Evolutionary conservation across 2,888 invertebrate genomes (phyloP), one percentile per base, ranked within the genome.

Genomic region (Plebejus argus): DNA sequence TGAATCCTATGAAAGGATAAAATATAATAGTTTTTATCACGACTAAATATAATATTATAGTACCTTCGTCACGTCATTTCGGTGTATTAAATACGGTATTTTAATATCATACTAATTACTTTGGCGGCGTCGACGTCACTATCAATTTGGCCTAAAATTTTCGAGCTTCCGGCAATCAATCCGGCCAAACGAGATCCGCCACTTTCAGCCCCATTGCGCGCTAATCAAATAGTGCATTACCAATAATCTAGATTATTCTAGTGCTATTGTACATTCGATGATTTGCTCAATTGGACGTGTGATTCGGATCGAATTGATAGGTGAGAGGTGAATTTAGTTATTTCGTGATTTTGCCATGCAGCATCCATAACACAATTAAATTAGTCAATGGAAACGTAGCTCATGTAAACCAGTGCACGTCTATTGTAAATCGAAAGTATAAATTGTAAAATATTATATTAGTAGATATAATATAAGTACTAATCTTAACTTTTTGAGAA

Each of bases 101-200:
- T 78, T 79, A 77, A 79, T 78, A 76, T 79, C 77, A 79, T 79
- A 79, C 77, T 79, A 80, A 80, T 78, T 80, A 81, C 80, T 81
- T 82, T 58, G 18, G 81, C 80, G 81, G 78, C 75, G 79, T 79
- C 79, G 81, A 79, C 81, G 80, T 83, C 87, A 90, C 89, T 90
- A 90, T 90, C 88, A 89, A 91, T 90, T 88, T 89, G 87, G 88
- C 90, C 88, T 90, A 85, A 91, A 92, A 92, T 91, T 91, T 91
- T 90, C 90, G 89, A 89, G 87, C 81, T 20, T 1, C 10, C 61
- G 89, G 87, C 90, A 89, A 92, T 92, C 91, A 92, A 91, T 92
- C 91, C 89, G 87, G 85, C 78, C 85, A 83, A 93, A 93, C 92
- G 93, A 93, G 91, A 91, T 86, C 87, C 86, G 87, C 87, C 89